These are phyloP conservation scores for Cantharis flavilabris DNA, from an alignment of 2,888 invertebrate genomes.

Conservation along the genomic window DNA sequence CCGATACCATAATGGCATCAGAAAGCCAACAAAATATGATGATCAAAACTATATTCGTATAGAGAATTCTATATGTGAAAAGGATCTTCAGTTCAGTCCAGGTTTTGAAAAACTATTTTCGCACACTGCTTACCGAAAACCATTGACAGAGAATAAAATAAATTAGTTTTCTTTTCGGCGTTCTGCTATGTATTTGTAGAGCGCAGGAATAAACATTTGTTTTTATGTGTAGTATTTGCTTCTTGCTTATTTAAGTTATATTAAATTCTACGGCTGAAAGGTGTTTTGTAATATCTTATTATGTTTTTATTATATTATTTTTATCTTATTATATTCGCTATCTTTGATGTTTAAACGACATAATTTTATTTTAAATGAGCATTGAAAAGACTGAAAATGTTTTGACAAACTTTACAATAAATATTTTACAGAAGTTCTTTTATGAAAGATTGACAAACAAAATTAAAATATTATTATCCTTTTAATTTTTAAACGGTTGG, in stretches of 20 bases:
- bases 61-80: neutral
- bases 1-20: neutral
- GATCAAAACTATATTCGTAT: neutral
- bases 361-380: neutral
- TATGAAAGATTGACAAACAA: neutral
- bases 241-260: neutral
- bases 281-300: neutral
- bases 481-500: neutral
- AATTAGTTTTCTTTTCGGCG: neutral
- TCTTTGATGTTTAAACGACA: neutral
- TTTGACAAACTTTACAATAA: neutral
- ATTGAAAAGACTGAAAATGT: neutral
- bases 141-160: neutral
- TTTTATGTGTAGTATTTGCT: neutral
- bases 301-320: neutral
- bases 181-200: neutral
- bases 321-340: neutral
- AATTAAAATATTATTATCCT: neutral
- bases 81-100: neutral
- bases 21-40: neutral
- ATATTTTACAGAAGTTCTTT: too few species aligned
- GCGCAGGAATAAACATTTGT: neutral
- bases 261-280: neutral
- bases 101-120: neutral
- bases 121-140: neutral